Evolutionary conservation across 2,113 vertebrate species (phyloP).

Genomic region (Sigmodon hispidus): DNA sequence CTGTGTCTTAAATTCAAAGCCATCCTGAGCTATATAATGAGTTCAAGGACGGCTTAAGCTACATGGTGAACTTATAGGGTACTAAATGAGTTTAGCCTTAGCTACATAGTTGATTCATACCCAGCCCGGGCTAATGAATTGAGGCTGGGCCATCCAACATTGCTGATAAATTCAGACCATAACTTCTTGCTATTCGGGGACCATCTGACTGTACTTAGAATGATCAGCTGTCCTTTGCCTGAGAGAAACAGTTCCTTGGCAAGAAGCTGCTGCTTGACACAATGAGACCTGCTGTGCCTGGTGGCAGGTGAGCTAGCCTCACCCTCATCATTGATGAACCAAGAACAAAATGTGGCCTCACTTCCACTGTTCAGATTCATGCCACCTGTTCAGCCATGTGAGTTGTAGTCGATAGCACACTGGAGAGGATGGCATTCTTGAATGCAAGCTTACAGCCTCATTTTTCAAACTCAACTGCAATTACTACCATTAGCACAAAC

Average conservation of each 20-base stretch:
- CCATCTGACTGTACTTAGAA: too few relatives aligned
- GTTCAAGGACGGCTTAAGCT: not conserved
- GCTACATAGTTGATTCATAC: not conserved
- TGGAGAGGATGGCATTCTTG: conserved; percentile 56
- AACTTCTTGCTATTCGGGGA: not conserved
- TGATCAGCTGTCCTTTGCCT: not conserved
- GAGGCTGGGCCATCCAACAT: rapidly evolving
- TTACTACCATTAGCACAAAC: conserved; percentile 78
- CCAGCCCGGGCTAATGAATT: not conserved
- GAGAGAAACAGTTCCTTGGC: not conserved
- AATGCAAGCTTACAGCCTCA: conserved; percentile 62
- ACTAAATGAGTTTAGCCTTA: too few relatives aligned
- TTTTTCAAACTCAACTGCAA: conserved; percentile 73
- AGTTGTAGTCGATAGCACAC: rapidly evolving
- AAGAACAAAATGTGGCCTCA: not conserved
- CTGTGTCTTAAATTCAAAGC: too few relatives aligned
- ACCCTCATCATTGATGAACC: not conserved
- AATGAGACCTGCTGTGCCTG: rapidly evolving
- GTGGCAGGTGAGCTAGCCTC: not conserved
- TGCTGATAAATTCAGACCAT: not conserved
- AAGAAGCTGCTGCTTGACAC: not conserved
- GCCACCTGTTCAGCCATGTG: rapidly evolving
- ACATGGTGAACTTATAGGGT: not conserved
- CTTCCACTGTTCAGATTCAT: rapidly evolving
- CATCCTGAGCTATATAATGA: too few relatives aligned